These are phyloP conservation scores for Cryptomyrus ogoouensis DNA, from an alignment of 2,113 vertebrate genomes.

Conservation along the genomic window DNA sequence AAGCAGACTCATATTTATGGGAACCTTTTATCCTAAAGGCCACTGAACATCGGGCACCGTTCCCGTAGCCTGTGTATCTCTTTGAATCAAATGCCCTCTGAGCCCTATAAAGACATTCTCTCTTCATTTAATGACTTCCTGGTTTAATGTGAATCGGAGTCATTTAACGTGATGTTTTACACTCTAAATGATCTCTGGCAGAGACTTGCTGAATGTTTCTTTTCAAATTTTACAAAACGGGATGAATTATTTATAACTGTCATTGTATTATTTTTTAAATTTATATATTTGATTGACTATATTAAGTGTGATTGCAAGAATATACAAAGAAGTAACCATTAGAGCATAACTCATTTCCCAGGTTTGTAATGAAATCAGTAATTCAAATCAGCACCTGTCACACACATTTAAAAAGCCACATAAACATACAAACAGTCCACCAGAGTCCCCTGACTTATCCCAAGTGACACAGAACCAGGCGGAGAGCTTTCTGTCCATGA, in stretches of 20 bases:
- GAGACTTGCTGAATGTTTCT: background rate
- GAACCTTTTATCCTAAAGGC: slow-evolving; percentile 32
- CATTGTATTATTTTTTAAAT: background rate
- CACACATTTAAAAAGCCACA: background rate
- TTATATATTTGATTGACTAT: background rate
- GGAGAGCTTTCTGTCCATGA: background rate
- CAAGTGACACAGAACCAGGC: background rate
- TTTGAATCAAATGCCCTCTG: slow-evolving; percentile 31
- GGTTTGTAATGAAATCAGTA: background rate
- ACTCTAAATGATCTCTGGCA: background rate
- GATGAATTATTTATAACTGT: background rate
- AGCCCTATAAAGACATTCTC: slow-evolving; percentile 40
- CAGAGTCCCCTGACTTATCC: background rate
- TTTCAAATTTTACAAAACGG: too few species aligned
- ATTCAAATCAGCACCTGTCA: background rate
- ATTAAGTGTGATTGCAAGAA: background rate
- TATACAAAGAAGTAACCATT: background rate
- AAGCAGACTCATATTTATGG: slow-evolving; percentile 36
- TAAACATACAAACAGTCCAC: background rate
- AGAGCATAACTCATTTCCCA: background rate
- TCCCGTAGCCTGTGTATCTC: slow-evolving; percentile 34
- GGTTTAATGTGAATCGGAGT: slow-evolving; percentile 33
- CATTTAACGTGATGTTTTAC: background rate
- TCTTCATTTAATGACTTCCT: slow-evolving; percentile 33
- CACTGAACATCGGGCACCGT: background rate